phyloP scores from a whole-genome alignment of 2,797 vertebrate species.

The Bovichtus diacanthus region DNA sequence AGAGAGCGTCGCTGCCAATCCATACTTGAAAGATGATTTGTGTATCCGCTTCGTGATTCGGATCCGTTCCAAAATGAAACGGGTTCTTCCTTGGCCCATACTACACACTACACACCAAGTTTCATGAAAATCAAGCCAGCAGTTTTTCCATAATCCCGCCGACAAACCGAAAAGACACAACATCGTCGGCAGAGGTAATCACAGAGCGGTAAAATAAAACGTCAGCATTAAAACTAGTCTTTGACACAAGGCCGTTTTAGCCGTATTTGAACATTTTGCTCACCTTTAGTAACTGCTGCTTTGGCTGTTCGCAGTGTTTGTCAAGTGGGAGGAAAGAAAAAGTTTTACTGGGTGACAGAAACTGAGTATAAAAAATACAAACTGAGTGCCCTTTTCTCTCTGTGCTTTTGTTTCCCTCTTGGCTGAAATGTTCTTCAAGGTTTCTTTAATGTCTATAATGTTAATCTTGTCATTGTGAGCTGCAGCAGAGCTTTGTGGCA shows the following conservation, averaged over 20 bases:
- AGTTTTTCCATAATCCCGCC: no score
- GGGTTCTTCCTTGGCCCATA: no score
- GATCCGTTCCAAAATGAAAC: no score
- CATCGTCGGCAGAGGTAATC: no score
- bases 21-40: no score
- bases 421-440: conserved; percentile 25
- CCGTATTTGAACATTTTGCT: background rate
- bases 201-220: no score
- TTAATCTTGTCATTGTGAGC: conserved; percentile 23
- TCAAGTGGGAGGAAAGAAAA: conserved; percentile 48
- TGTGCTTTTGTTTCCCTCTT: background rate
- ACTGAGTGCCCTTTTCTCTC: background rate
- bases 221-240: background rate
- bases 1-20: no score
- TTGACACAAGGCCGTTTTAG: no score
- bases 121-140: no score
- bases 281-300: conserved; percentile 4
- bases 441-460: background rate
- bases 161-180: no score
- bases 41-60: no score
- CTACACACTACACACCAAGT: no score
- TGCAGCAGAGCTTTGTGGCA: conserved; percentile 18
- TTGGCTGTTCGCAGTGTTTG: conserved; percentile 38
- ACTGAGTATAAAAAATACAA: background rate
- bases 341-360: background rate